Conservation (phyloP, 2,113 vertebrate species). For the Procavia capensis region DNA sequence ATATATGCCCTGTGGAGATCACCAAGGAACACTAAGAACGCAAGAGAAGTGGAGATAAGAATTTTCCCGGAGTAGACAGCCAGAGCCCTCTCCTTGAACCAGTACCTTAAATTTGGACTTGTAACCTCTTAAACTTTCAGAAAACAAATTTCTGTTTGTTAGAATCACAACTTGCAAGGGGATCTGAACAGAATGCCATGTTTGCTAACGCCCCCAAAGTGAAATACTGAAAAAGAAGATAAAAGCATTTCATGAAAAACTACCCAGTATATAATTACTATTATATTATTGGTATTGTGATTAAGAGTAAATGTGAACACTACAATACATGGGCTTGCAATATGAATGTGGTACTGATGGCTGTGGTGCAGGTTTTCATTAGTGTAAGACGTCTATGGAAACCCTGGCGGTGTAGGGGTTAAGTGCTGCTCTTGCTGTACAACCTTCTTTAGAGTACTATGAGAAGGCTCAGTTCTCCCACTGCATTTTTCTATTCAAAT, state of each 20-base stretch:
- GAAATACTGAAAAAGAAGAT: neutral
- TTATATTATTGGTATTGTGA: neutral
- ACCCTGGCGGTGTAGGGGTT: too few species aligned
- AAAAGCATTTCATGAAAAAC: neutral
- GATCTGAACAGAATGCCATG: neutral
- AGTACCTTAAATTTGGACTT: neutral
- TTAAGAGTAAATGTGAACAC: neutral
- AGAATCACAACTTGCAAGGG: neutral
- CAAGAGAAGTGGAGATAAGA: neutral
- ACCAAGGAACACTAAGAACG: neutral
- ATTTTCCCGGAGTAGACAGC: neutral
- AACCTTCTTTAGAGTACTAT: neutral
- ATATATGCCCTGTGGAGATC: neutral
- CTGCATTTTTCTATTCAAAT: neutral
- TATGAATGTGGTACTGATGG: neutral
- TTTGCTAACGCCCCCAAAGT: neutral
- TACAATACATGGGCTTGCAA: neutral
- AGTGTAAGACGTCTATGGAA: neutral
- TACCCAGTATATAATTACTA: neutral
- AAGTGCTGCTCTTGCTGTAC: too few species aligned
- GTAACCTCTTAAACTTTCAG: neutral
- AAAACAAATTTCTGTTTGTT: neutral
- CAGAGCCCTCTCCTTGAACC: neutral
- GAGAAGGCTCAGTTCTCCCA: neutral
- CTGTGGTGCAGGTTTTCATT: neutral